Conservation (phyloP, 2,797 vertebrate genomes). For the Neosilurus mollespiculum region DNA sequence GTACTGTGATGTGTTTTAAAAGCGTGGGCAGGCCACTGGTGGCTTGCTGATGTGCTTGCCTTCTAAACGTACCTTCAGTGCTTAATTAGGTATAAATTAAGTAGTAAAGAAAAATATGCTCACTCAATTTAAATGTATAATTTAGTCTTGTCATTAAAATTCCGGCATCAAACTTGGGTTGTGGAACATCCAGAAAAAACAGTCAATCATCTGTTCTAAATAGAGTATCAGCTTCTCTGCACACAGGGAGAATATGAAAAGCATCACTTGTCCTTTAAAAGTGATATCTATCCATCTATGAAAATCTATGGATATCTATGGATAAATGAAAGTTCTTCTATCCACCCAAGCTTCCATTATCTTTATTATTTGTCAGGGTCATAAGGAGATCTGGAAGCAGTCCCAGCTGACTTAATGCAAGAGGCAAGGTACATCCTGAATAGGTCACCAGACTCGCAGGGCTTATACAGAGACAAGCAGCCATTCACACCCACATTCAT, state of each 20-base stretch:
- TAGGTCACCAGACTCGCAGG: no score
- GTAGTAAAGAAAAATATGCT: neutral
- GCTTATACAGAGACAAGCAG: no score
- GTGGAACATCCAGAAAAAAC: neutral
- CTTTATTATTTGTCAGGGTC: no score
- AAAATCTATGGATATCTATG: no score
- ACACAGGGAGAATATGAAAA: neutral
- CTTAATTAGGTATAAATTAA: slow-evolving; percentile 43
- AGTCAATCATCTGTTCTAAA: neutral
- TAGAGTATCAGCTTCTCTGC: neutral
- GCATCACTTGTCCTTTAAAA: neutral
- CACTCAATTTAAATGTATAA: slow-evolving; percentile 4
- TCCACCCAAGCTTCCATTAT: neutral
- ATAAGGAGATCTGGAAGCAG: no score
- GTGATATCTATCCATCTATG: neutral
- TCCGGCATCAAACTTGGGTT: neutral
- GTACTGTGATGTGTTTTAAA: slow-evolving; percentile 24
- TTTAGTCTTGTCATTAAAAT: neutral
- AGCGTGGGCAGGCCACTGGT: slow-evolving; percentile 17
- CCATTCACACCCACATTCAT: no score
- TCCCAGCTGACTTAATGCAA: no score
- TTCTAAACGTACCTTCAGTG: slow-evolving; percentile 9
- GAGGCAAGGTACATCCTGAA: no score
- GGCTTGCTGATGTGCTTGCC: slow-evolving; percentile 16
- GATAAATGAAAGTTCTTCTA: no score